These are phyloP conservation scores for Drosophila conformis DNA, from an alignment of 2,888 invertebrate species.

Conservation along the genomic window DNA sequence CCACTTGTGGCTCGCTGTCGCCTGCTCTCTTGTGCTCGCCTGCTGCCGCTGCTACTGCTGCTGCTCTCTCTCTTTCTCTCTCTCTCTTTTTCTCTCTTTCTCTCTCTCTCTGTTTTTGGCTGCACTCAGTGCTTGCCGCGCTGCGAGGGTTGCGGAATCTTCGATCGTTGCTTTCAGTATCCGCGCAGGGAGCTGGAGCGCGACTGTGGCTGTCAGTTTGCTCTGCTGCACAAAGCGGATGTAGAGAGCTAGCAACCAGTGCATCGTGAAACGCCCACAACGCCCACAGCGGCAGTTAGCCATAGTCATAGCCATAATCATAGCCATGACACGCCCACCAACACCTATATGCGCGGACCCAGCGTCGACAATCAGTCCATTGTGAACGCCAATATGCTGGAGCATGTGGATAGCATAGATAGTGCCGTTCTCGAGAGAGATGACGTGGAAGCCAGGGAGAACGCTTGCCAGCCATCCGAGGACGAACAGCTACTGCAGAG, in stretches of 20 bases:
- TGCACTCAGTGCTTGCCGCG: slow-evolving; percentile 85
- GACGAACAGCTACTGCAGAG: slow-evolving; percentile 69
- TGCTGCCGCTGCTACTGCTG: slow-evolving; percentile 33
- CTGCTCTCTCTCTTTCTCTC: slow-evolving; percentile 22
- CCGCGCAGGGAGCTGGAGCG: slow-evolving; percentile 90
- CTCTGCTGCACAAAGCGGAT: slow-evolving; percentile 93
- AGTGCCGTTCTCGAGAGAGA: slow-evolving; percentile 42
- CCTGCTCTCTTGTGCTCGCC: slow-evolving; percentile 37
- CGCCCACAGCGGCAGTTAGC: slow-evolving; percentile 33
- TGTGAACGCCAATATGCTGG: slow-evolving; percentile 55
- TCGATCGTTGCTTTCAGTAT: slow-evolving; percentile 95
- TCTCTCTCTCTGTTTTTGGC: slow-evolving; percentile 31
- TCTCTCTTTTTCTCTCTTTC: slow-evolving; percentile 19
- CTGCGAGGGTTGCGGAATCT: slow-evolving; percentile 93
- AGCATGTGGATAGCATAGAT: slow-evolving; percentile 60
- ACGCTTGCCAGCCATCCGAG: slow-evolving; percentile 35
- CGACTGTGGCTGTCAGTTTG: slow-evolving; percentile 96
- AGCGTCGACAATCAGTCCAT: slow-evolving; percentile 76
- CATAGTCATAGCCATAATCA: slow-evolving; percentile 57
- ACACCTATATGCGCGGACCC: slow-evolving; percentile 73
- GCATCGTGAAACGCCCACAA: slow-evolving; percentile 64
- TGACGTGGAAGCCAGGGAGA: slow-evolving; percentile 19
- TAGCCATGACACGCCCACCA: slow-evolving; percentile 77
- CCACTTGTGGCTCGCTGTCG: slow-evolving; percentile 19
- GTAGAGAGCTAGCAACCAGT: slow-evolving; percentile 87